phyloP scores from a whole-genome alignment of 2,888 invertebrate species.

The Trachelus troglodyta region DNA sequence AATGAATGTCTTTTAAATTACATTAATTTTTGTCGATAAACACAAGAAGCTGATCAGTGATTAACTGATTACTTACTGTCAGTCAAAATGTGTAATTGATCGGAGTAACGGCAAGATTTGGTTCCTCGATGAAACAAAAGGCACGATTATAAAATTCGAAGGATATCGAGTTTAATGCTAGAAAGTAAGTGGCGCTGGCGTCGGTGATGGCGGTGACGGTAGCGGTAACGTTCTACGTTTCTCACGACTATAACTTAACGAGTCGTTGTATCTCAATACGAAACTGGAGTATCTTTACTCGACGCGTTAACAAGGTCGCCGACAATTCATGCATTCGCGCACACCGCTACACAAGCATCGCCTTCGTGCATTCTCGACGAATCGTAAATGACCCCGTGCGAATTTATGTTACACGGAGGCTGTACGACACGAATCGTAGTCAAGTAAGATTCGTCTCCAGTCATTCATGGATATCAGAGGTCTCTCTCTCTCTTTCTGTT shows the following conservation, averaged over 20 bases:
- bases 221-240: background rate
- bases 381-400: background rate
- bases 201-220: background rate
- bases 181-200: background rate
- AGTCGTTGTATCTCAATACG: background rate
- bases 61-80: background rate
- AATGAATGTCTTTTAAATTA: too few species aligned
- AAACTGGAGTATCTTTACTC: constrained; percentile 3
- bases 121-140: background rate
- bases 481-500: background rate
- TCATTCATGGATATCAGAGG: background rate
- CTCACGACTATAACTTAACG: background rate
- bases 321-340: constrained; percentile 1
- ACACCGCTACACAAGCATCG: background rate
- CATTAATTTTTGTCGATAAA: too few species aligned
- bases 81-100: background rate
- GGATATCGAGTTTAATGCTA: constrained; percentile 5
- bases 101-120: background rate
- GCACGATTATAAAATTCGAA: background rate
- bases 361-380: background rate
- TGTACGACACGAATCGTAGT: background rate
- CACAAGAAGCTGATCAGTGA: background rate
- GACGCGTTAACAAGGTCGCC: background rate
- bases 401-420: background rate
- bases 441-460: background rate